Evolutionary conservation across 1,140 invertebrate genomes (phyloP), one percentile per base, ranked within the genome.

Genomic region (Aphis gossypii): DNA sequence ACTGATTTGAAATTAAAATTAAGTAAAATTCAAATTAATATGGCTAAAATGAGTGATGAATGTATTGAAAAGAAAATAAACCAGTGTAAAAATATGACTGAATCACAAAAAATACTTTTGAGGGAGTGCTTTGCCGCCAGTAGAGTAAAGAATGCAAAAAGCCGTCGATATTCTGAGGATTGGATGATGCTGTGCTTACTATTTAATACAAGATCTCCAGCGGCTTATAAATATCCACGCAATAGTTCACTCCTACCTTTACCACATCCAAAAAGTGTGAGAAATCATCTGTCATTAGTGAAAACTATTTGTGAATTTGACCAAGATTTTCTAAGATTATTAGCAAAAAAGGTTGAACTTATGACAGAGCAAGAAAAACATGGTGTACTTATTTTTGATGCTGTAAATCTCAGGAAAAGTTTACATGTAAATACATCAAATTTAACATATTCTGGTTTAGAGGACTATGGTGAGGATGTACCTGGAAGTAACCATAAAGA

Each of bases 181-280:
- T 84, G 83, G 83, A 84, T 84, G 41, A 84, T 84, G 41, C 23
- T 84, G 20, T 84, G 83, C n/a, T 44, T 84, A 38, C n/a, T 84
- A 44, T 84, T 84, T 21, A 35, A 84, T 25, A 84, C 41, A 38
- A 35, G 83, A 14, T 84, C 83, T 84, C 83, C 83, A 8, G n/a
- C 1, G 20, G 83, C 38, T 84, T 84, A 84, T 44, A 38, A 35
- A 84, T 84, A 38, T 35, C n/a, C 41, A 35, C 30, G 83, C 20
- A 38, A 35, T 21, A 84, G 41, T 84, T 21, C 20, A 44, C 20
- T 84, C 25, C n/a, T 84, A 44, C 41, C 83, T 38, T 35, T 84
- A 84, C 83, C 41, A 84, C n/a, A 44, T 84, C 35, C 41, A 38
- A 84, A n/a, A 44, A 84, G 35, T n/a, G n/a, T 84, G n/a, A 35